phyloP scores from a whole-genome alignment of 2,888 invertebrate genomes.

The Pristionchus mayeri region DNA sequence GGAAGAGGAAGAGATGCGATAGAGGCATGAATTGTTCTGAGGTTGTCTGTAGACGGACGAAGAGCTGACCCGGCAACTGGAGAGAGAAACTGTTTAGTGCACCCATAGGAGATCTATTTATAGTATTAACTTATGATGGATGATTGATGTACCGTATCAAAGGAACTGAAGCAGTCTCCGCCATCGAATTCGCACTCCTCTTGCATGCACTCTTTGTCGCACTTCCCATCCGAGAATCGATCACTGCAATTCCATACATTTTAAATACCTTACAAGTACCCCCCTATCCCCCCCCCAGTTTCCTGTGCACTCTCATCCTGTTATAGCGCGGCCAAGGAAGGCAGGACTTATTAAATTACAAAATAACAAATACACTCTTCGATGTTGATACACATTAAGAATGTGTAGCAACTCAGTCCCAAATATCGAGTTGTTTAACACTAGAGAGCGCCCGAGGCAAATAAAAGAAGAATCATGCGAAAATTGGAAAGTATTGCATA shows the following conservation, averaged over 20 bases:
- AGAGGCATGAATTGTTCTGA: constrained; percentile 2
- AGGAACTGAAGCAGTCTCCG: neutral
- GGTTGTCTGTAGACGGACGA: neutral
- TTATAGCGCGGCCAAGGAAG: too few relatives aligned
- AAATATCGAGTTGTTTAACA: too few relatives aligned
- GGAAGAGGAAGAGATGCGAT: constrained; percentile 44
- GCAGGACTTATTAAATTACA: too few relatives aligned
- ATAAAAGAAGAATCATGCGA: too few relatives aligned
- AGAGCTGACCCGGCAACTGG: constrained; percentile 17
- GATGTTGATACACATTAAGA: too few relatives aligned
- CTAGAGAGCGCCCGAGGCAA: too few relatives aligned
- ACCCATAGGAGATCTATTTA: neutral
- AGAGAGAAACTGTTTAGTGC: neutral
- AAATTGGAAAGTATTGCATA: too few relatives aligned
- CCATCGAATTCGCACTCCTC: constrained; percentile 35
- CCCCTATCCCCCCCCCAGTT: too few relatives aligned
- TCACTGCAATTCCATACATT: constrained; percentile 19
- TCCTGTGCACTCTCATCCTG: too few relatives aligned
- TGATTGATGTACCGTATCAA: constrained; percentile 26
- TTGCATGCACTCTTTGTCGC: constrained; percentile 13
- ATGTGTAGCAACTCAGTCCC: too few relatives aligned
- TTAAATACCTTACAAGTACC: too few relatives aligned
- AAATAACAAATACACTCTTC: too few relatives aligned
- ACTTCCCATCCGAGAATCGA: neutral
- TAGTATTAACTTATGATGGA: constrained; percentile 20